These are phyloP conservation scores for Taxidea taxus DNA, from an alignment of 2,113 vertebrate genomes.

Conservation along the genomic window DNA sequence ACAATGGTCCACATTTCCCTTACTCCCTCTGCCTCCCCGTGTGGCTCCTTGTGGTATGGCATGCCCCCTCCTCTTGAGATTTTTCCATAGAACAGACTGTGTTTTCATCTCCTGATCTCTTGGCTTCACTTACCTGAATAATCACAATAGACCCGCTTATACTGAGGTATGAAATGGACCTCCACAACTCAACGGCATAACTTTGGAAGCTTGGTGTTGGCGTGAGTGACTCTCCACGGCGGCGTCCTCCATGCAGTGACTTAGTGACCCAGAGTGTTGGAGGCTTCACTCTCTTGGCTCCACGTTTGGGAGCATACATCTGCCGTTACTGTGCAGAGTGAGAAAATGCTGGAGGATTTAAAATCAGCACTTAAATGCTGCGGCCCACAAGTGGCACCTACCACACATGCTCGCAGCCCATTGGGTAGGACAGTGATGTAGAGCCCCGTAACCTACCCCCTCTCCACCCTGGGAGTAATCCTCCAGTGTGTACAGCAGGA, in stretches of 20 bases:
- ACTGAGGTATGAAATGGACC: background rate
- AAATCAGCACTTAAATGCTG: background rate
- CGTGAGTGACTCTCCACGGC: background rate
- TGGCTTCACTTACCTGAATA: background rate
- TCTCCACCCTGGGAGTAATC: background rate
- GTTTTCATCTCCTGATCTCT: background rate
- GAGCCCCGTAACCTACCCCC: background rate
- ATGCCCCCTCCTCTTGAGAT: background rate
- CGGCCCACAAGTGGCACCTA: too few species aligned
- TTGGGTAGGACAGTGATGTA: background rate
- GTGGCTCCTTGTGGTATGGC: rapidly evolving
- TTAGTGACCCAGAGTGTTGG: background rate
- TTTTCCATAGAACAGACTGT: background rate
- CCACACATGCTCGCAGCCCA: rapidly evolving
- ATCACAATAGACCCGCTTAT: background rate
- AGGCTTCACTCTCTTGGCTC: background rate
- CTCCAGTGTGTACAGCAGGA: background rate
- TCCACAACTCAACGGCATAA: background rate
- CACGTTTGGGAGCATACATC: rapidly evolving
- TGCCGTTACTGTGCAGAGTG: rapidly evolving
- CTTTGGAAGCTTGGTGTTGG: background rate
- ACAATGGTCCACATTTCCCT: rapidly evolving
- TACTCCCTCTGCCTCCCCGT: background rate
- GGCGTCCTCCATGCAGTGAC: rapidly evolving
- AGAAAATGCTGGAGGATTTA: background rate